Evolutionary conservation across 2,113 vertebrate species (phyloP), one percentile per base, ranked within the genome.

Genomic region (Zapus hudsonius): DNA sequence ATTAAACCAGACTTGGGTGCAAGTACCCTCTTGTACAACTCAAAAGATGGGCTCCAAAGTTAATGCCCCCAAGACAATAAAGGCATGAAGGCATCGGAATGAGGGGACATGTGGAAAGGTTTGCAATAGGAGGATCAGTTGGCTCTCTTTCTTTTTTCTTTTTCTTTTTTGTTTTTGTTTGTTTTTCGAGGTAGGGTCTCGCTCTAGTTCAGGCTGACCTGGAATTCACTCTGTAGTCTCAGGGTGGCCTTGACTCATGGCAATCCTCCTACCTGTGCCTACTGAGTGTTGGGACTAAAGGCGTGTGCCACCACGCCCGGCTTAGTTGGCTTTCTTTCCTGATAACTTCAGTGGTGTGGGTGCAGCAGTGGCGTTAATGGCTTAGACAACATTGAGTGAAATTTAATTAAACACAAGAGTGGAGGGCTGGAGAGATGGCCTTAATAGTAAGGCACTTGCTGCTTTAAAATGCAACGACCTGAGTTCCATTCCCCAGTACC

Each of bases 361-460:
- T 11, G 2, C 83, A 52, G n/a, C 36, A 7, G 31, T 5, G 17
- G 69, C 31, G 36, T 11, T 4, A 38, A 47, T 7, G 38, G 17
- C 63, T 47, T 75, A 33, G 19, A 12, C 7, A 5, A 64, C 40
- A 20, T 66, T 61, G 33, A 69, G 66, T 61, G 55, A 89, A 36
- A 42, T 73, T 92, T 31, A 87, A 57, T 84, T 74, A 80, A 84
- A 95, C 93, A 63, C 52, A 13, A 12, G 20, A 89, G 33, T 25
- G 47, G 47, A 47, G 12, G 52, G 11, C 12, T 52, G 52, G 52
- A 47, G 47, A 8, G 47, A 8, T 52, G 52, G 12, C 12, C n/a
- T n/a, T n/a, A n/a, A n/a, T n/a, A n/a, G n/a, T n/a, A n/a, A n/a
- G n/a, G n/a, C n/a, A n/a, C n/a, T n/a, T n/a, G n/a, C n/a, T n/a